phyloP scores from a whole-genome alignment of 2,113 vertebrate genomes.

The Malurus melanocephalus region DNA sequence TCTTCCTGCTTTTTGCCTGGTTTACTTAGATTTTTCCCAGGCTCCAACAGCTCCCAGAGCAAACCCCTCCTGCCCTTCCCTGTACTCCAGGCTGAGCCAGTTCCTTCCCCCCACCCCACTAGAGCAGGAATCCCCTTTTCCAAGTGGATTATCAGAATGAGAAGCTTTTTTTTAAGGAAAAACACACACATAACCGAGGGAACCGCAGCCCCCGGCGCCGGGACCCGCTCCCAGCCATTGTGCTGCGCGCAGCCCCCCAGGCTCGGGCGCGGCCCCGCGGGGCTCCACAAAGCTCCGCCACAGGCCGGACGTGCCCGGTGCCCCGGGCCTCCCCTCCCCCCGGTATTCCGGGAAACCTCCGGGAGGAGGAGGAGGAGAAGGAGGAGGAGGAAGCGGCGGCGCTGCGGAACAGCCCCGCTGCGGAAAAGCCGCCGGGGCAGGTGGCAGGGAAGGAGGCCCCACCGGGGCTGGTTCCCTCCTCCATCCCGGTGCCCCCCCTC shows the following conservation, averaged over 20 bases:
- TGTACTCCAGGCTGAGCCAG: background rate
- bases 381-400: slow-evolving; percentile 27
- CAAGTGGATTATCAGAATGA: background rate
- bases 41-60: background rate
- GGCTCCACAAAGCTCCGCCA: slow-evolving; percentile 28
- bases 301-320: slow-evolving; percentile 40
- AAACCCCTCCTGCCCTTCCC: background rate
- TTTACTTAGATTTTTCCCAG: background rate
- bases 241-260: background rate
- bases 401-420: slow-evolving; percentile 36
- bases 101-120: background rate
- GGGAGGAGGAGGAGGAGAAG: background rate
- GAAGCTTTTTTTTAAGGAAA: background rate
- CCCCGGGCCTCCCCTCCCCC: slow-evolving; percentile 30
- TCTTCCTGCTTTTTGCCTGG: background rate
- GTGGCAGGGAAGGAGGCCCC: background rate
- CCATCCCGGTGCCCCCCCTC: background rate
- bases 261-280: slow-evolving; percentile 12
- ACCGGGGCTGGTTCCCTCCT: background rate
- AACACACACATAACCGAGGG: background rate
- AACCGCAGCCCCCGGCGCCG: background rate
- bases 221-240: slow-evolving; percentile 13
- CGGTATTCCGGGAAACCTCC: slow-evolving; percentile 55
- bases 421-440: slow-evolving; percentile 28
- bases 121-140: background rate